Base-by-base conservation (phyloP, 2,797 vertebrate genomes). In the Gymnothorax reevesii region DNA sequence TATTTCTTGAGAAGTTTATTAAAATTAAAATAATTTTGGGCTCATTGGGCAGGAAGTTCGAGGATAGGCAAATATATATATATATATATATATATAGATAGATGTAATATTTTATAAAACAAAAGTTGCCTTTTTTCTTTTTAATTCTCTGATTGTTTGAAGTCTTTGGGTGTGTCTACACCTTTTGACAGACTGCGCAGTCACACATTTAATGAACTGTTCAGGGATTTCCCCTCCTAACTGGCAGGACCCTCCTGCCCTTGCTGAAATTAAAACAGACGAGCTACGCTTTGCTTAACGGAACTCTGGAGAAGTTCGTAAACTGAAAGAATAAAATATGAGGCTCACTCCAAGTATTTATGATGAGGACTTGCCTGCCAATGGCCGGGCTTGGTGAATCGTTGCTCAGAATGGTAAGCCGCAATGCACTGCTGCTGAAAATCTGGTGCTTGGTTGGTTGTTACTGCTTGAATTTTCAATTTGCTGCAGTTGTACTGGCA, bases 291-390 rank as follows among this genome's bases (percentile, higher is more conserved):
- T n/a, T 4, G 27, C 75, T 79, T 79, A 15, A 79, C n/a, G 75
- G 17, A 77, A 52, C 33, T 42, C 42, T 77, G 42, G 33, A 55
- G 3, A n/a, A 79, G 6, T 79, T 52, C 2, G 49, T 79, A 79
- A 79, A 79, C 75, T 22, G 10, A 79, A 54, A 54, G 25, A 79
- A 79, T 79, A 79, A 79, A 79, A 54, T 54, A 79, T 79, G 9
- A 79, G 75, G 75, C 75, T 79, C n/a, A n/a, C n/a, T 79, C 8
- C 49, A 79, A 79, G 52, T 54, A 79, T 79, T 79, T 54, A 79
- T 54, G 75, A 79, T 22, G 75, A 79, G 22, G 42, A n/a, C 75
- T 79, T 27, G 5, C 49, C 75, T 79, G 75, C 33, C 75, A 7
- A 54, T 15, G 10, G 20, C 15, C 54, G 75, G 54, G 20, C 49